Evolutionary conservation across 2,797 vertebrate species (phyloP), one percentile per base, ranked within the genome.

Genomic region (Ctenopoma multispine): DNA sequence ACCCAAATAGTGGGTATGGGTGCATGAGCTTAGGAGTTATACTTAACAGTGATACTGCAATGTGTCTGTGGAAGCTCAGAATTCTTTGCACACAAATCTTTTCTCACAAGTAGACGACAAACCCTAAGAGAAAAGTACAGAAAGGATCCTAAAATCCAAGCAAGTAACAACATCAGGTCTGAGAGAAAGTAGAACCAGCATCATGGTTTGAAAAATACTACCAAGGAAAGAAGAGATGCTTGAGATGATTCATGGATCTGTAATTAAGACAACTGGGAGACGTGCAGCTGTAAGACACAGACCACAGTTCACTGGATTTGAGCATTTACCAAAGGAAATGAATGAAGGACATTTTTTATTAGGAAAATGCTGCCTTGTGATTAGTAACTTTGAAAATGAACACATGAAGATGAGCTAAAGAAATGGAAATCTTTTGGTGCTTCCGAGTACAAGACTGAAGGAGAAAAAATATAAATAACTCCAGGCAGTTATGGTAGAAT

Each of bases 181-280:
- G 9, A 64, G 34, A 69, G 24, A 63, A 21, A 11, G 9, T 4
- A 38, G 18, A 74, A 68, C 38, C 43, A 71, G 58, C 4, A 7
- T 43, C 14, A 49, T 57, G 15, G 23, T 31, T 63, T 58, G 8
- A 41, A 43, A 73, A 72, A 29, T 2, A 63, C n/a, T 18, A 62
- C 48, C 36, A 48, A 69, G 17, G 44, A 29, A 20, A 75, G 55
- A 64, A 55, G 18, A 62, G 20, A 59, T 21, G 24, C 31, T 75
- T 66, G 56, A 59, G 82, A 72, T 47, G 53, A 17, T 58, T 64
- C 7, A 67, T 23, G 50, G 68, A 62, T 74, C 36, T 61, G 54
- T 79, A 79, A 82, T 76, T 59, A 76, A 76, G 62, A 44, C 72
- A 78, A 51, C 48, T 36, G 66, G 59, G 62, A 82, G 68, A 69